phyloP scores from a whole-genome alignment of 1,140 invertebrate species.

The Drosophila chauvacae region DNA sequence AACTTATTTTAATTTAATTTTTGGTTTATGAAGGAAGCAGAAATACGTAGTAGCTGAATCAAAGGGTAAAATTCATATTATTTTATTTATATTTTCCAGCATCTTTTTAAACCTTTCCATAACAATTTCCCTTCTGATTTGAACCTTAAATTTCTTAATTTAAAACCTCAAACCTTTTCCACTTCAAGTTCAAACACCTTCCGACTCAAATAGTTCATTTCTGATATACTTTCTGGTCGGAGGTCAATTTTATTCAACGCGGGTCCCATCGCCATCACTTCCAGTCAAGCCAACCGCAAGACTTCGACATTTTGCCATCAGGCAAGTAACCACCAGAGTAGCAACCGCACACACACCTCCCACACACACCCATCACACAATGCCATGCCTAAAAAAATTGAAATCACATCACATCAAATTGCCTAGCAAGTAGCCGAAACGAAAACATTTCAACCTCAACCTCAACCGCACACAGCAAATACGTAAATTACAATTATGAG shows the following conservation, averaged over 20 bases:
- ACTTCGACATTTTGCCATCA: slow-evolving; percentile 37
- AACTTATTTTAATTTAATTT: background rate
- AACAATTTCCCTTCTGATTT: too few relatives aligned
- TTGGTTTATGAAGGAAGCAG: too few relatives aligned
- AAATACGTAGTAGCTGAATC: too few relatives aligned
- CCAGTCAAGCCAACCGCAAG: slow-evolving; percentile 37
- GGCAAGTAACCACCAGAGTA: slow-evolving; percentile 32
- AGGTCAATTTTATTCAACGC: slow-evolving; percentile 18
- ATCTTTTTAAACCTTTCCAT: background rate
- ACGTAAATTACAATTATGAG: slow-evolving; percentile 82
- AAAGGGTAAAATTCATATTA: background rate
- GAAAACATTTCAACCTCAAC: background rate
- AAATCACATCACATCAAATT: slow-evolving; percentile 74
- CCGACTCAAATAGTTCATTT: slow-evolving; percentile 22
- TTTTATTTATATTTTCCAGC: background rate
- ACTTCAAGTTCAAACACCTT: slow-evolving; percentile 5
- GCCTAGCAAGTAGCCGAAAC: slow-evolving; percentile 75
- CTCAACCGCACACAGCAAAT: slow-evolving; percentile 65
- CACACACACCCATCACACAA: slow-evolving; percentile 3
- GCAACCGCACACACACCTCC: slow-evolving; percentile 31
- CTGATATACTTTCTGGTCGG: slow-evolving; percentile 7
- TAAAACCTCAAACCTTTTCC: background rate
- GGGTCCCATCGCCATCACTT: slow-evolving; percentile 27
- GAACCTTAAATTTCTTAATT: background rate
- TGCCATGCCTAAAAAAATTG: slow-evolving; percentile 27